Conservation (phyloP, 2,113 vertebrate species). For the Myodes glareolus region DNA sequence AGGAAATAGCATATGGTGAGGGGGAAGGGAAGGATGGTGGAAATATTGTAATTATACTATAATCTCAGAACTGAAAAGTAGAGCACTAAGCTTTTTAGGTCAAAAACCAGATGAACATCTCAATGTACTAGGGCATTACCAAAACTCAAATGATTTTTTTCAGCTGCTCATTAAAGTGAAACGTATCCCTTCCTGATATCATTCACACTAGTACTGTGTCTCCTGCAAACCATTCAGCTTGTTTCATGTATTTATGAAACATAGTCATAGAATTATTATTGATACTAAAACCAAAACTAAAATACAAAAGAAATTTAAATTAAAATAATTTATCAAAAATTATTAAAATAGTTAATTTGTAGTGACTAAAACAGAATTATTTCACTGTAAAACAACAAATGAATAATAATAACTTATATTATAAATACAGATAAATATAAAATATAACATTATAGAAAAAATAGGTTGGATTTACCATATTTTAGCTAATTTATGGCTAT, state of each 20-base stretch:
- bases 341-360: conserved; percentile 50
- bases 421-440: not conserved
- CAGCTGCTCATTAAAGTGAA: not conserved
- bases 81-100: conserved; percentile 66
- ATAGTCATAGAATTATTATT: conserved; percentile 68
- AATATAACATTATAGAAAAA: not conserved
- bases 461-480: not conserved
- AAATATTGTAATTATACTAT: not conserved
- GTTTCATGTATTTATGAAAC: conserved; percentile 71
- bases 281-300: conserved; percentile 45
- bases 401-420: not conserved
- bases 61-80: not conserved
- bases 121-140: conserved; percentile 58
- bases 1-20: not conserved
- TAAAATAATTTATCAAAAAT: conserved; percentile 60
- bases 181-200: conserved; percentile 56
- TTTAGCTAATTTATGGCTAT: not conserved
- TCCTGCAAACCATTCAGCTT: conserved; percentile 51
- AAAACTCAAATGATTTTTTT: conserved; percentile 74
- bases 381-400: conserved; percentile 44
- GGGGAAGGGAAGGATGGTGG: not conserved
- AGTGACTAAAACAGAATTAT: conserved; percentile 46
- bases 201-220: conserved; percentile 69
- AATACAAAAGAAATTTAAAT: not conserved
- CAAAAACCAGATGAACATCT: not conserved